Percentiles rank a stretch among this genome's conserved stretches.
Conservation (phyloP, 2,113 vertebrate genomes). For the Dicrurus megarhynchus region DNA sequence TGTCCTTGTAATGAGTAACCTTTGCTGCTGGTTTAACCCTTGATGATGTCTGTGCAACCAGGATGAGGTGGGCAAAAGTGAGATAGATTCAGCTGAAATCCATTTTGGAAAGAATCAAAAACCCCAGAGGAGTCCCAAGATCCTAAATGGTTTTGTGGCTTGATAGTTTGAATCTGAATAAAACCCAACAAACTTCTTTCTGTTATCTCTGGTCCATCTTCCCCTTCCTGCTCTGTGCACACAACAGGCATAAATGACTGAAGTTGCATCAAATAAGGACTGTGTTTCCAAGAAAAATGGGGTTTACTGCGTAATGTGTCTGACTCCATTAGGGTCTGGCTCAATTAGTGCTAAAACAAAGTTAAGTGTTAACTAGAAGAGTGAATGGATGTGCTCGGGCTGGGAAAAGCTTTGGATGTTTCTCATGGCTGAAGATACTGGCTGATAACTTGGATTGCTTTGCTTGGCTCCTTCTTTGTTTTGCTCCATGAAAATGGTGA, state of each 20-base stretch:
- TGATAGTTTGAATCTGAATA: background rate
- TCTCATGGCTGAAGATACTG: background rate
- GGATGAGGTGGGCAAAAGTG: background rate
- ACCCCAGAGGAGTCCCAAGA: background rate
- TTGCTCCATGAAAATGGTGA: background rate
- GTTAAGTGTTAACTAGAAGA: background rate
- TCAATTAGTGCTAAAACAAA: background rate
- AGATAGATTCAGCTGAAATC: background rate
- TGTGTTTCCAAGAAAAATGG: background rate
- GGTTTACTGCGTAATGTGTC: background rate
- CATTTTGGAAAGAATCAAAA: background rate
- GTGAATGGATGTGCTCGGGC: background rate
- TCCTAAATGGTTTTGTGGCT: background rate
- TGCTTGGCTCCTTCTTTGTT: background rate
- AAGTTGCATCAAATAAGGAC: background rate
- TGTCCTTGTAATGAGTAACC: background rate
- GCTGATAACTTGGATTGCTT: constrained; percentile 12
- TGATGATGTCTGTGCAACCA: background rate
- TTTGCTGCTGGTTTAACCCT: constrained; percentile 10
- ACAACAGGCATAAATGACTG: background rate
- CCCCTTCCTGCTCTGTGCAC: background rate
- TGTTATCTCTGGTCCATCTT: background rate
- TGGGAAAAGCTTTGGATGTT: background rate
- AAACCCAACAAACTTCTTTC: background rate
- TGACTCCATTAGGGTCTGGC: background rate